Evolutionary conservation across 2,797 vertebrate genomes (phyloP), one percentile per base, ranked within the genome.

Genomic region (Sebastes itinus): DNA sequence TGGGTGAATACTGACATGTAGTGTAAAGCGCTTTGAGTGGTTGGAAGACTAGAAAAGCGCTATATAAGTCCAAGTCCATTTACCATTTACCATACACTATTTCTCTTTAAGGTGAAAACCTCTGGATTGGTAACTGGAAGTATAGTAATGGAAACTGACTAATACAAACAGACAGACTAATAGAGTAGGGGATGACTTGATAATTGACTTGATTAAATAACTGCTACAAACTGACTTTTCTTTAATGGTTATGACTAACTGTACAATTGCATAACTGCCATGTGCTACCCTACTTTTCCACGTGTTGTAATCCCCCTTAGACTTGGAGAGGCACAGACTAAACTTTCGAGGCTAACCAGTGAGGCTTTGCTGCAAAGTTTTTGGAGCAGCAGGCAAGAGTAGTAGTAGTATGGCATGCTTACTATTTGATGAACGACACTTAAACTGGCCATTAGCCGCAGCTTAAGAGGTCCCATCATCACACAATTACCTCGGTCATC

Each of bases 401-500:
- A 46, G 38, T 1, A 30, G 6, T 32, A 23, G 5, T 61, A 2
- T 38, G 38, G 68, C 52, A 75, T 76, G 75, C 72, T 80, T 70
- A 60, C 66, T 74, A 82, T 85, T 89, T 88, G 82, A 93, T 89
- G 80, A 88, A 87, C 56, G 7, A 52, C 49, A 46, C 80, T 89
- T 91, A 85, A 89, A 89, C 79, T 82, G 81, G 52, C 87, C 76
- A 88, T 88, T 91, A 91, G 80, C 76, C 66, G n/a, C 55, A 38
- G 58, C 71, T 81, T 72, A 88, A 73, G 81, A 59, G 72, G 70
- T 73, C 69, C 79, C 77, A 75, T 87, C 69, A 70, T 77, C 32
- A 70, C 73, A 60, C 78, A 82, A 81, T 89, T 71, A 80, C 72
- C 76, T 81, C 78, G 60, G 46, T 49, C 46, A 49, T 49, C 16